A percentile compares a stretch with the other conserved stretches of the same genome.
phyloP scores from a whole-genome alignment of 2,888 invertebrate species.

The Heliconius ethilla region DNA sequence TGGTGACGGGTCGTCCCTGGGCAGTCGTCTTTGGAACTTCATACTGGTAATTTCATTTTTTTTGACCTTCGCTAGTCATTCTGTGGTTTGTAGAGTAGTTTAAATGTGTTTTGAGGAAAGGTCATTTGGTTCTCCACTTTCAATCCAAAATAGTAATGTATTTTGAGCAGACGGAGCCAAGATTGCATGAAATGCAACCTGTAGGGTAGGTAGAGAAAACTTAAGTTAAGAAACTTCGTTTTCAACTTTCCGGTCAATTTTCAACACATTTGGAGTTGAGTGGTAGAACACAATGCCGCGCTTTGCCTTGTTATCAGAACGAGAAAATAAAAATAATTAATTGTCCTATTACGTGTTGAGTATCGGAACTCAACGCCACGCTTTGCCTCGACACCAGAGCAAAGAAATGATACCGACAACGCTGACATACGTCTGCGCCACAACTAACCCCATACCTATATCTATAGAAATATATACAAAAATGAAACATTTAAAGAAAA shows the following conservation, averaged over 20 bases:
- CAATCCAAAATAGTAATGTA: too few relatives aligned
- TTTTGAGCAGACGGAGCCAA: too few relatives aligned
- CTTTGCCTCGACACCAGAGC: too few relatives aligned
- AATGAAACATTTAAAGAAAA: not conserved
- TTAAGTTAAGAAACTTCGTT: not conserved
- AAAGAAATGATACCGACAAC: too few relatives aligned
- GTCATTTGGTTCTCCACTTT: too few relatives aligned
- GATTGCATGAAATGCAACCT: too few relatives aligned
- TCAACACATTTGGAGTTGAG: not conserved
- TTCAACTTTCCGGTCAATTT: not conserved
- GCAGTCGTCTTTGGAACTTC: constrained; percentile 51
- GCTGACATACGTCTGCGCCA: too few relatives aligned
- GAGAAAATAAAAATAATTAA: not conserved
- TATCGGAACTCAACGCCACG: too few relatives aligned
- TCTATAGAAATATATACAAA: not conserved
- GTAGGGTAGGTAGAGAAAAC: too few relatives aligned
- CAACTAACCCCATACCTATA: too few relatives aligned
- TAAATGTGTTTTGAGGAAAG: not conserved
- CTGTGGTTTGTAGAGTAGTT: not conserved
- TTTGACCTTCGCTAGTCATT: constrained; percentile 30
- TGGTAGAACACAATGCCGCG: not conserved
- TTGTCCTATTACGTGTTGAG: too few relatives aligned
- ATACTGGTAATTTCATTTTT: constrained; percentile 44
- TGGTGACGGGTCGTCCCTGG: too few relatives aligned
- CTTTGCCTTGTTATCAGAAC: not conserved